phyloP scores from a whole-genome alignment of 2,888 invertebrate species.

The Leptopilina drosophilae region DNA sequence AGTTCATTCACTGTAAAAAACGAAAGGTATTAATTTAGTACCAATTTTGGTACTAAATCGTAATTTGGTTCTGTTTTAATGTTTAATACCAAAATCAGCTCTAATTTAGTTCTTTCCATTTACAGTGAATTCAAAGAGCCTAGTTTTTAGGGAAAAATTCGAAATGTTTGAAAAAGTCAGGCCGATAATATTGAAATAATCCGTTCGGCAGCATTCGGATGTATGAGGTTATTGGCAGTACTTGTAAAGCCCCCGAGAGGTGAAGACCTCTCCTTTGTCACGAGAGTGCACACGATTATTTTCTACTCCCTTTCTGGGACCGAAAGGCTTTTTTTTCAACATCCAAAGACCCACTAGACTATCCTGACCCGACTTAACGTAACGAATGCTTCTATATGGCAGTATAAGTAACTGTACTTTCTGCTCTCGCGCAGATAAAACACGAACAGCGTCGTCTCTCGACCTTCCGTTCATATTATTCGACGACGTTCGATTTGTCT shows the following conservation, averaged over 20 bases:
- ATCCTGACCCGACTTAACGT: conserved; percentile 58
- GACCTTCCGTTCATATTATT: conserved; percentile 54
- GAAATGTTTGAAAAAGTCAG: too few species aligned
- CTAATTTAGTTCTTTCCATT: too few species aligned
- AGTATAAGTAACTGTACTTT: conserved; percentile 57
- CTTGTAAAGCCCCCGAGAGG: not conserved
- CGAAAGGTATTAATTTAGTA: too few species aligned
- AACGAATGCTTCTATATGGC: conserved; percentile 43
- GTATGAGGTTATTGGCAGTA: not conserved
- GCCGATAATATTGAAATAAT: not conserved
- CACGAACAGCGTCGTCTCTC: conserved; percentile 48
- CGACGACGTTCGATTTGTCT: conserved; percentile 14
- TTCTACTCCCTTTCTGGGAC: conserved; percentile 24
- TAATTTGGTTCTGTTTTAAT: too few species aligned
- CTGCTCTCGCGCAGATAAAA: conserved; percentile 44
- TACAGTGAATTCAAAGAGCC: too few species aligned
- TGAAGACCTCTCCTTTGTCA: conserved; percentile 6
- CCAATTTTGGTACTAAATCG: too few species aligned
- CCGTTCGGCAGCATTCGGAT: not conserved
- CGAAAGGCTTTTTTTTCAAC: conserved; percentile 29
- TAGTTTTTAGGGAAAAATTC: too few species aligned
- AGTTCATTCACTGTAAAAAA: too few species aligned
- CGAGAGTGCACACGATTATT: conserved; percentile 12
- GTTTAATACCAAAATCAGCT: too few species aligned
- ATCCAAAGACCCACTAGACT: conserved; percentile 37